Conservation (phyloP, 2,113 vertebrate genomes). For the Oophaga pumilio region DNA sequence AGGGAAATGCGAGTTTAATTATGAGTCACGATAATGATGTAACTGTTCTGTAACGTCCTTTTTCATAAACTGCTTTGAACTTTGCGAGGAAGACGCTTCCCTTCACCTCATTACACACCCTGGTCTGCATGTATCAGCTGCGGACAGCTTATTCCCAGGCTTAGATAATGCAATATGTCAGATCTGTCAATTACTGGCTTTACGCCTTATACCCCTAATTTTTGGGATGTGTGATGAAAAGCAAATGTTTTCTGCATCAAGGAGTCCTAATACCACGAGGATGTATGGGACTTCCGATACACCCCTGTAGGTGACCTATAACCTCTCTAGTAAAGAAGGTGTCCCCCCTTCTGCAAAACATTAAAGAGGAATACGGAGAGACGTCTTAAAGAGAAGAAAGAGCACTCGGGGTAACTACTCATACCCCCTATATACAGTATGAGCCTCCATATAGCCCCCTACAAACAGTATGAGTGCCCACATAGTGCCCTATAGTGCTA, state of each 20-base stretch:
- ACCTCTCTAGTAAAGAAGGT: too few species aligned
- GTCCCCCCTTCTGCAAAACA: too few species aligned
- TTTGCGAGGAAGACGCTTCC: not conserved
- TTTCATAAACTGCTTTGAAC: not conserved
- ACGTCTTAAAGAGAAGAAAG: not conserved
- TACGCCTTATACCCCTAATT: too few species aligned
- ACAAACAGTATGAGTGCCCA: too few species aligned
- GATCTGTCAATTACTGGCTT: not conserved
- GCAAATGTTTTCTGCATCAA: not conserved
- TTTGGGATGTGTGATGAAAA: not conserved
- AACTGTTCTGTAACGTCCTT: not conserved
- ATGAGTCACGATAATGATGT: conserved; percentile 1
- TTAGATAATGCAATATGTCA: not conserved
- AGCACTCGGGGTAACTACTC: not conserved
- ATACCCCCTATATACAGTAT: not conserved
- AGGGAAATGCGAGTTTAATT: not conserved
- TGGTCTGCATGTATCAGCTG: not conserved
- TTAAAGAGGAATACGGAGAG: too few species aligned
- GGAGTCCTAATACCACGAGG: too few species aligned
- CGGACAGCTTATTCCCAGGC: not conserved
- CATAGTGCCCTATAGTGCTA: not conserved
- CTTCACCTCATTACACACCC: not conserved
- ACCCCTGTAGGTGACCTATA: not conserved
- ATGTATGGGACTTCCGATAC: not conserved
- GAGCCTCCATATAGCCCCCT: too few species aligned